Conservation (phyloP, 2,797 vertebrate species). For the Anguilla marmorata region DNA sequence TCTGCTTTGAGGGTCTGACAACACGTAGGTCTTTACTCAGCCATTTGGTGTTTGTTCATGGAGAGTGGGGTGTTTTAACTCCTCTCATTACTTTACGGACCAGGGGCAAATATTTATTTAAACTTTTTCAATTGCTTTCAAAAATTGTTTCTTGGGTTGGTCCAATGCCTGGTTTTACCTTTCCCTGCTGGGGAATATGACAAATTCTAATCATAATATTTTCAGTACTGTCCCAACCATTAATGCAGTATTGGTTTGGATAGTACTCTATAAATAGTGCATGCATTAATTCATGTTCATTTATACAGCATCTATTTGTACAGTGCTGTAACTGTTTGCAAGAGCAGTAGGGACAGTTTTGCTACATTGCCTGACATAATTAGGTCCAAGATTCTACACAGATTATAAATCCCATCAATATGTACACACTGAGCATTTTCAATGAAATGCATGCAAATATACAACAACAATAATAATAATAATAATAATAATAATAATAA, state of each 20-base stretch:
- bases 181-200: background rate
- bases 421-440: background rate
- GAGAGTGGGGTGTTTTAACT: background rate
- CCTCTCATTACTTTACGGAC: background rate
- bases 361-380: slow-evolving; percentile 7
- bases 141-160: background rate
- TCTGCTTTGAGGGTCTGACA: background rate
- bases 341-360: background rate
- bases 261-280: background rate
- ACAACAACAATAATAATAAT: background rate
- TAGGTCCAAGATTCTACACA: background rate
- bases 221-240: background rate
- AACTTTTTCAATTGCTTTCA: background rate
- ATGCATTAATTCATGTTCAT: background rate
- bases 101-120: background rate
- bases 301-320: slow-evolving; percentile 2
- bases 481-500: background rate
- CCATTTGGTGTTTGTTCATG: background rate
- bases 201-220: background rate
- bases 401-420: background rate
- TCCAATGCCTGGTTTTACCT: background rate
- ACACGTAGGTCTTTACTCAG: background rate
- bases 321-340: slow-evolving; percentile 1
- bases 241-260: background rate
- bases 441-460: background rate